A percentile compares a stretch with the other conserved stretches of the same genome.
These are phyloP conservation scores for Bombyx mandarina DNA, from an alignment of 1,140 invertebrate species.

Conservation along the genomic window DNA sequence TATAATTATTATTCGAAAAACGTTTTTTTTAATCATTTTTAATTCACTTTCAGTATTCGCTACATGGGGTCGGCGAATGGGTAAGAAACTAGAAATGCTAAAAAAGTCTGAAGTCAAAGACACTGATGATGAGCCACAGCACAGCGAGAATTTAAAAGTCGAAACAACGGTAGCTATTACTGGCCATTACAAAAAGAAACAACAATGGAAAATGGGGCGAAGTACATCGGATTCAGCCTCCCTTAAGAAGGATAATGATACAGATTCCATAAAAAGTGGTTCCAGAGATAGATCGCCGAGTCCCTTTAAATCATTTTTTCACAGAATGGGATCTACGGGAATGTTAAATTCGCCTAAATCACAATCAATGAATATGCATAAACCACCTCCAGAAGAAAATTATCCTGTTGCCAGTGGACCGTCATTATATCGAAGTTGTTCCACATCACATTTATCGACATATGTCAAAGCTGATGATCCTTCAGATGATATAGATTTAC, in stretches of 20 bases:
- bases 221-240: conserved; percentile 64
- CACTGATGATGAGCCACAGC: conserved; percentile 37
- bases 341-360: conserved; percentile 77
- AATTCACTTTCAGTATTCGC: conserved; percentile 74
- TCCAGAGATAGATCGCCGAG: conserved; percentile 73
- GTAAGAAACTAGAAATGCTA: conserved; percentile 83
- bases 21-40: conserved; percentile 5
- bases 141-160: conserved; percentile 32
- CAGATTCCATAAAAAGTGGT: conserved; percentile 62
- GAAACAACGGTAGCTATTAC: conserved; percentile 32
- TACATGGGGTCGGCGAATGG: conserved; percentile 85
- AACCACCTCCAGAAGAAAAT: conserved; percentile 40
- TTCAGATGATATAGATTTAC: conserved; percentile 80
- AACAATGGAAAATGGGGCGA: conserved; percentile 67
- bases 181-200: conserved; percentile 64
- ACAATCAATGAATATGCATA: conserved; percentile 62
- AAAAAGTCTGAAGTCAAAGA: conserved; percentile 78
- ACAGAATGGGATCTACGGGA: conserved; percentile 81
- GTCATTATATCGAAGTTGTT: conserved; percentile 80
- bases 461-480: conserved; percentile 85
- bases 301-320: conserved; percentile 80
- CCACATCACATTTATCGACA: conserved; percentile 81
- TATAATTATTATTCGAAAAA: no score
- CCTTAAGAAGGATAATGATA: conserved; percentile 52
- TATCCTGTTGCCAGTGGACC: conserved; percentile 66